Evolutionary conservation across 2,113 vertebrate species (phyloP).

Genomic region (Catagonus wagneri): DNA sequence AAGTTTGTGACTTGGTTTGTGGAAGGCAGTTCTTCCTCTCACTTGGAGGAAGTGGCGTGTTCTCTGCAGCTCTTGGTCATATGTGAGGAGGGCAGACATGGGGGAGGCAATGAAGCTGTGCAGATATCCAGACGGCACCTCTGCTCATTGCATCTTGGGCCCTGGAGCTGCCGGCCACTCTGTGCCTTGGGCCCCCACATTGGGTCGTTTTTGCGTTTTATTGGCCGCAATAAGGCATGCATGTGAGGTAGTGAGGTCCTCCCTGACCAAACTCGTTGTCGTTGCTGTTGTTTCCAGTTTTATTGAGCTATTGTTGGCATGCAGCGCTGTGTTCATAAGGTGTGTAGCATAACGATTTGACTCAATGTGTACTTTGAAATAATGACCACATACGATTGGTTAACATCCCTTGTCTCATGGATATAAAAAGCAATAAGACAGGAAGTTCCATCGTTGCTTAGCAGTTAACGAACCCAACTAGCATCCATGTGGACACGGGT

Average conservation of each 20-base stretch:
- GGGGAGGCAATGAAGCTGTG: background rate
- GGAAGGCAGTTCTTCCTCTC: background rate
- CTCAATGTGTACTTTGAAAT: background rate
- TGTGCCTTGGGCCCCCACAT: background rate
- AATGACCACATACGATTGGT: background rate
- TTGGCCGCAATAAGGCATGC: background rate
- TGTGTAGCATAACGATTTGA: background rate
- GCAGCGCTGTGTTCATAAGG: fast-evolving
- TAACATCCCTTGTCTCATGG: background rate
- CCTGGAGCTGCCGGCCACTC: background rate
- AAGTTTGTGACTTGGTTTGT: slow-evolving; percentile 39
- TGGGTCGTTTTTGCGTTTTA: background rate
- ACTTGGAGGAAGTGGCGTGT: background rate
- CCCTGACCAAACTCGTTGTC: background rate
- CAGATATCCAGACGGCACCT: background rate
- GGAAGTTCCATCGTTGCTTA: too few relatives aligned
- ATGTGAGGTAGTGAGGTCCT: too few relatives aligned
- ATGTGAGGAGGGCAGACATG: slow-evolving; percentile 30
- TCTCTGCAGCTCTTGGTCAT: slow-evolving; percentile 51
- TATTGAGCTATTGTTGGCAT: background rate
- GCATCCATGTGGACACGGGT: too few relatives aligned
- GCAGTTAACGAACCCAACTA: too few relatives aligned
- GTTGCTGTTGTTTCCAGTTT: background rate
- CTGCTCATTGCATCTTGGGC: background rate
- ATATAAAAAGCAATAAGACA: too few relatives aligned